Evolutionary conservation across 2,888 invertebrate genomes (phyloP), one percentile per base, ranked within the genome.

Genomic region (Neoitamus cyanurus): DNA sequence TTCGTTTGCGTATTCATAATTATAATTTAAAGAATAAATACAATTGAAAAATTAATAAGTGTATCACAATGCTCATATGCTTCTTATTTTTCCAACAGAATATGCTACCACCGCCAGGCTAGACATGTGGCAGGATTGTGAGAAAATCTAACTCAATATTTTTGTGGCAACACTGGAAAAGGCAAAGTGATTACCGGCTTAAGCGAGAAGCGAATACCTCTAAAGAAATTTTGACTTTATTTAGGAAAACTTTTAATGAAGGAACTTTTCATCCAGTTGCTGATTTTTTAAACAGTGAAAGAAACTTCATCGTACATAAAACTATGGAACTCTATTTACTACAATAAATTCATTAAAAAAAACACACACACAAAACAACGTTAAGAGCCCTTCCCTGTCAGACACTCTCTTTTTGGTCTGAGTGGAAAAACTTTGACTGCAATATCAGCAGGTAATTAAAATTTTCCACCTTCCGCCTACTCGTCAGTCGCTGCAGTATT

Each of bases 401-500:
- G 80, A 80, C 80, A 34, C 42, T 58, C 77, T 15, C 73, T 78
- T 80, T 80, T 46, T 80, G 58, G 73, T 83, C 83, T 83, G 72
- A 83, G 77, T 83, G 83, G 83, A 77, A 83, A 85, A 85, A 83
- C 77, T 83, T 78, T 72, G 46, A 72, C 84, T 78, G 80, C 83
- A 84, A 83, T 84, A 85, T 85, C 83, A 80, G 83, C 85, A 85
- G 85, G 85, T 85, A 85, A 85, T 85, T 85, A 85, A 85, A 85
- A 85, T 70, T 83, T 85, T 85, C 84, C 80, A 83, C 85, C 80
- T 84, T 85, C 84, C 83, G 85, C 84, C 85, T 80, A 80, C 85
- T 75, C 58, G 73, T 77, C 85, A 69, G 48, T 77, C 85, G 69
- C 15, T 68, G 75, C 80, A 48, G 58, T 25, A 25, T 34, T 83